Base-by-base conservation (phyloP, 2,797 vertebrate genomes). In the Fratercula arctica region DNA sequence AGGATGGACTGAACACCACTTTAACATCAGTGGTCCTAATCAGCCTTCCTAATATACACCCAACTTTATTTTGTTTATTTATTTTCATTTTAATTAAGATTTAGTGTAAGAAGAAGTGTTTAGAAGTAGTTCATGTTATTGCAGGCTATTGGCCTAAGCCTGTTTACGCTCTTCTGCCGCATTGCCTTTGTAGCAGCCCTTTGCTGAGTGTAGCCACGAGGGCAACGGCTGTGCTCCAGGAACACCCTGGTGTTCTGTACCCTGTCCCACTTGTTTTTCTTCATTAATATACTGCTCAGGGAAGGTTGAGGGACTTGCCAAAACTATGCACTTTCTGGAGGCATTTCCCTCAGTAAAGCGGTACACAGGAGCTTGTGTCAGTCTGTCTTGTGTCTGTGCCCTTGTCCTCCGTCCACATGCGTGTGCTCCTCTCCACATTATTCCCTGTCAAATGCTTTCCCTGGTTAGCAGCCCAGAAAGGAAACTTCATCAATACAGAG, bases 181-280 rank as follows among this genome's bases (percentile, higher is more conserved):
- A 0, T 0, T 16, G 57, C 20, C 41, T 73, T 39, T 54, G 37
- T 6, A 61, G 41, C 25, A 82, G 50, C 23, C 41, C n/a, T 76
- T 54, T 39, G 43, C 45, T 39, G 60, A 69, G 33, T 39, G 4
- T 0, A 81, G 54, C 13, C 10, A 37, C 0, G 4, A 43, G 37
- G 48, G n/a, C 0, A 1, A 33, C 10, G 20, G 23, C 59, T 1
- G 0, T 60, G 66, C n/a, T 75, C 28, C 78, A 73, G 53, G 6
- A 16, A 85, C n/a, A 29, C 31, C 72, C 68, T 9, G 19, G 6
- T 69, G 28, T 26, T 53, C 59, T 45, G 4, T n/a, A 13, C 59
- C 31, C 10, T 26, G 19, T 56, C 60, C 43, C 37, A 16, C 15
- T 64, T 53, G 31, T 31, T 82, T 87, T 69, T 20, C 63, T 50